Conservation (phyloP, 2,888 invertebrate species). For the Dermolepida albohirtum region DNA sequence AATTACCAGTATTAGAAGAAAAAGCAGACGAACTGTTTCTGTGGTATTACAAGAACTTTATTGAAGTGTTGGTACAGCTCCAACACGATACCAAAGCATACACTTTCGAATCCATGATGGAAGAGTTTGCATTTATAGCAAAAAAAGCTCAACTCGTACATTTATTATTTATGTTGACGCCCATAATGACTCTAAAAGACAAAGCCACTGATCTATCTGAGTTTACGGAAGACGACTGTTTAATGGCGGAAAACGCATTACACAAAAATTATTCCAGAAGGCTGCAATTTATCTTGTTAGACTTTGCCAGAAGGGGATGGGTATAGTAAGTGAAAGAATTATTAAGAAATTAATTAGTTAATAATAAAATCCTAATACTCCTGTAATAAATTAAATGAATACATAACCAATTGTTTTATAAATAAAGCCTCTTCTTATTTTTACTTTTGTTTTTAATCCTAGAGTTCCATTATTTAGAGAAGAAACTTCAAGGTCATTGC, state of each 20-base stretch:
- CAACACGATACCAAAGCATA: slow-evolving; percentile 56
- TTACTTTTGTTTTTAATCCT: no score
- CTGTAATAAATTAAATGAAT: no score
- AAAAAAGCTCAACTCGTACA: slow-evolving; percentile 61
- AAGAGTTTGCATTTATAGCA: slow-evolving; percentile 61
- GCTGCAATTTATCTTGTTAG: slow-evolving; percentile 32
- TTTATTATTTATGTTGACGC: slow-evolving; percentile 62
- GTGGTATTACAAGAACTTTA: slow-evolving; percentile 62
- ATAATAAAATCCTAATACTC: no score
- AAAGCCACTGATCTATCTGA: slow-evolving; percentile 60
- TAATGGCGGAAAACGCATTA: slow-evolving; percentile 9
- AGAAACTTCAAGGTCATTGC: no score
- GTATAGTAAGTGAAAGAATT: no score
- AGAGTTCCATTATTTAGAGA: no score
- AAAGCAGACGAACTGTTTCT: slow-evolving; percentile 65
- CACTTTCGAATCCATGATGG: slow-evolving; percentile 59
- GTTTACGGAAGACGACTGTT: neutral
- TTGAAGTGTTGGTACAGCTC: slow-evolving; percentile 57
- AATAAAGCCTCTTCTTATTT: no score
- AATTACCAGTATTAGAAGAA: slow-evolving; percentile 59
- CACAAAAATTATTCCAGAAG: slow-evolving; percentile 29
- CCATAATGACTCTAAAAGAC: slow-evolving; percentile 60
- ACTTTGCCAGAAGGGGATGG: neutral
- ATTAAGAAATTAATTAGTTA: no score
- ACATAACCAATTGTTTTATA: no score